phyloP scores from a whole-genome alignment of 2,888 invertebrate genomes.

The Mamestra brassicae region DNA sequence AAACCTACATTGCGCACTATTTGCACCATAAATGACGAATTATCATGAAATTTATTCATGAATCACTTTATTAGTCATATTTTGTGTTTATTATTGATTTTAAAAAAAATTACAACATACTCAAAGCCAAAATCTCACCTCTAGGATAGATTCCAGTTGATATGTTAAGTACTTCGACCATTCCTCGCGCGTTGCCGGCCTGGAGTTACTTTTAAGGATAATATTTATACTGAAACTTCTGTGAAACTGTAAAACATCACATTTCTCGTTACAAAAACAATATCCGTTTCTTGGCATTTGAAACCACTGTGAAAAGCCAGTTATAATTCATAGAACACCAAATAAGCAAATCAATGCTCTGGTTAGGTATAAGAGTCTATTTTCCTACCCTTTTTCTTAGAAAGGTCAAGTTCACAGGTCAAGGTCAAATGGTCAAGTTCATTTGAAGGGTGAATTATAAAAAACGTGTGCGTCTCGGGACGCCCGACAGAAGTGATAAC shows the following conservation, averaged over 20 bases:
- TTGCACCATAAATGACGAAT: slow-evolving; percentile 21
- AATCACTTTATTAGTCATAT: background rate
- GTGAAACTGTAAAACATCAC: background rate
- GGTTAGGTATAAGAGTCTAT: too few species aligned
- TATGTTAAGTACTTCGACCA: slow-evolving; percentile 95
- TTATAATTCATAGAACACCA: background rate
- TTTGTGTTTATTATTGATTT: slow-evolving; percentile 11
- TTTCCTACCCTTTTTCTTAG: too few species aligned
- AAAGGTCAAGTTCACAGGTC: too few species aligned
- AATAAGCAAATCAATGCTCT: background rate
- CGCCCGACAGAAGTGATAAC: too few species aligned
- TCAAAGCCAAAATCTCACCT: slow-evolving; percentile 75
- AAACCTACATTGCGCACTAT: slow-evolving; percentile 2
- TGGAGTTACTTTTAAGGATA: slow-evolving; percentile 73
- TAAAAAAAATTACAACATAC: background rate
- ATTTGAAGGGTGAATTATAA: too few species aligned
- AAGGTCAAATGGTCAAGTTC: too few species aligned
- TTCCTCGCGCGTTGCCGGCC: slow-evolving; percentile 94
- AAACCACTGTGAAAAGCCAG: background rate
- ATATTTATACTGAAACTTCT: background rate
- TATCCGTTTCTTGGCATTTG: background rate
- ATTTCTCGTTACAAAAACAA: background rate
- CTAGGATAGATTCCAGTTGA: slow-evolving; percentile 96
- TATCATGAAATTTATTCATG: background rate
- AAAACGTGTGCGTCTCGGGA: too few species aligned